Evolutionary conservation across 2,888 invertebrate species (phyloP).

Genomic region (Monochamus alternatus): DNA sequence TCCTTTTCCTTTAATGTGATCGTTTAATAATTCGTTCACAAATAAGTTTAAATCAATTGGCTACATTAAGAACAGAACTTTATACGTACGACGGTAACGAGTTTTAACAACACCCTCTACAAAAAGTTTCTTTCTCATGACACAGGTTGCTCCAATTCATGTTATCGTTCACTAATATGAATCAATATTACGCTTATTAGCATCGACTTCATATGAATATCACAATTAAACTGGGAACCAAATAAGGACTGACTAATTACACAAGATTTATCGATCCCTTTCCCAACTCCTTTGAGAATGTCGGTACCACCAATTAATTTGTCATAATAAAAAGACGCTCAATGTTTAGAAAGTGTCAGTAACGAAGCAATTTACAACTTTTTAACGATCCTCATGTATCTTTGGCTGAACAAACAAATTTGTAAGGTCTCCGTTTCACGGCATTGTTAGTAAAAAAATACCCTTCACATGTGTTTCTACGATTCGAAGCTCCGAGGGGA

Average conservation of each 20-base stretch:
- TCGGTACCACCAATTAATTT: slow-evolving; percentile 18
- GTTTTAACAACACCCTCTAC: too few species aligned
- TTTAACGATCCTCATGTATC: slow-evolving; percentile 8
- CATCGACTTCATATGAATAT: too few species aligned
- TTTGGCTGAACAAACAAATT: slow-evolving; percentile 20
- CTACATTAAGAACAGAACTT: too few species aligned
- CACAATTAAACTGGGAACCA: too few species aligned
- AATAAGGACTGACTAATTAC: neutral
- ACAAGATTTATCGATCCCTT: neutral
- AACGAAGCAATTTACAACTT: slow-evolving; percentile 5
- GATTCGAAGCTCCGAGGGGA: slow-evolving; percentile 18
- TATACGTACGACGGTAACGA: too few species aligned
- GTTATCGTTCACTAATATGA: too few species aligned
- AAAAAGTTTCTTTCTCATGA: too few species aligned
- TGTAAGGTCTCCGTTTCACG: slow-evolving; percentile 9
- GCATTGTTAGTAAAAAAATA: slow-evolving; percentile 21
- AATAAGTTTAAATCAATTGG: too few species aligned
- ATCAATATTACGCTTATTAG: too few species aligned
- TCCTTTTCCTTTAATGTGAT: too few species aligned
- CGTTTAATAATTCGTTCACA: too few species aligned
- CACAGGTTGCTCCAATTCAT: too few species aligned
- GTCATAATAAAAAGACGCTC: slow-evolving; percentile 5
- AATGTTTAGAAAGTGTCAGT: slow-evolving; percentile 13
- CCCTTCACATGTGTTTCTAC: slow-evolving; percentile 25
- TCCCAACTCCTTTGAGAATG: neutral